phyloP scores from a whole-genome alignment of 2,797 vertebrate genomes.

The Mormyrus proboscirostris region DNA sequence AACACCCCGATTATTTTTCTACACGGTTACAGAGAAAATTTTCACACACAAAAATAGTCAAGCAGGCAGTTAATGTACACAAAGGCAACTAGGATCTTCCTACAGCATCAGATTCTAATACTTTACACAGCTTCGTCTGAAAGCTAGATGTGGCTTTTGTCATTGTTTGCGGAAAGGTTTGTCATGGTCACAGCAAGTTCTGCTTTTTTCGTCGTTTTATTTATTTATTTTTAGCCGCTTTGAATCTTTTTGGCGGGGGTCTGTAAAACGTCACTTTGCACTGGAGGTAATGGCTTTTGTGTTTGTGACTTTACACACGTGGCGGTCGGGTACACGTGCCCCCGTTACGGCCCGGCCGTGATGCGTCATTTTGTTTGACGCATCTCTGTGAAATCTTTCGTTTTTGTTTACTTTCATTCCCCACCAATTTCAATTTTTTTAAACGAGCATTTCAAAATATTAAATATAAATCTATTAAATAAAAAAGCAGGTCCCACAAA shows the following conservation, averaged over 20 bases:
- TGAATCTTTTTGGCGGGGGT: conserved; percentile 53
- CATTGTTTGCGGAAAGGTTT: conserved; percentile 55
- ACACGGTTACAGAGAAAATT: conserved; percentile 92
- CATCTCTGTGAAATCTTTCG: background rate
- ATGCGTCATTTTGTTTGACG: conserved; percentile 18
- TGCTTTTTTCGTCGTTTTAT: conserved; percentile 16
- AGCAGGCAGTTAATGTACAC: conserved; percentile 99
- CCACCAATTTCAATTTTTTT: conserved; percentile 18
- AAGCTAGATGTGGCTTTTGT: conserved; percentile 79
- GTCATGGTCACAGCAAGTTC: conserved; percentile 68
- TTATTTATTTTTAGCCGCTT: conserved; percentile 28
- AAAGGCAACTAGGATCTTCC: conserved; percentile 99
- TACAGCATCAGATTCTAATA: conserved; percentile 98
- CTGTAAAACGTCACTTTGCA: conserved; percentile 47
- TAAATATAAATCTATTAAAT: conserved; percentile 36
- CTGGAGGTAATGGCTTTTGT: conserved; percentile 62
- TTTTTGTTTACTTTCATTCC: conserved; percentile 5
- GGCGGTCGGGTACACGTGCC: conserved; percentile 17
- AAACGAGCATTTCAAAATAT: conserved; percentile 29
- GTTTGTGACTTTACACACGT: conserved; percentile 41
- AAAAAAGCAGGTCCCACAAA: conserved; percentile 31
- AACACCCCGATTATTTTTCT: conserved; percentile 94
- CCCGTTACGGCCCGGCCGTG: conserved; percentile 44
- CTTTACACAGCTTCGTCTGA: conserved; percentile 92
- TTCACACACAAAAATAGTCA: conserved; percentile 98